These are phyloP conservation scores for Leptinotarsa haldemani DNA, from an alignment of 2,888 invertebrate genomes.

Conservation along the genomic window DNA sequence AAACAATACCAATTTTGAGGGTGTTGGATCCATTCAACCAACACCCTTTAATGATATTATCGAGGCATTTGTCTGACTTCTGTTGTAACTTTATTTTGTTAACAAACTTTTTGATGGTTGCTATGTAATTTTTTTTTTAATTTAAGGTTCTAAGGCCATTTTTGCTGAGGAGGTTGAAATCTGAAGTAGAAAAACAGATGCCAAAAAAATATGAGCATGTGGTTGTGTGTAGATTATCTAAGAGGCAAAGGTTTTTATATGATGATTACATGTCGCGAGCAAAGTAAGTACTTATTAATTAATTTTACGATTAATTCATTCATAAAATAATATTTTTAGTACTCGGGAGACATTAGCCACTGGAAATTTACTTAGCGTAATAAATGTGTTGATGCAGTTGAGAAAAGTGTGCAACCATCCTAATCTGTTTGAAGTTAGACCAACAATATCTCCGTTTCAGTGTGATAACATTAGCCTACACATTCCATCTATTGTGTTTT, in stretches of 20 bases:
- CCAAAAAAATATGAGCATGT: slow-evolving; percentile 97
- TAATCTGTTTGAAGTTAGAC: slow-evolving; percentile 96
- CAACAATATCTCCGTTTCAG: slow-evolving; percentile 93
- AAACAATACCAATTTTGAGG: slow-evolving; percentile 48
- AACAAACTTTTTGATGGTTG: not conserved
- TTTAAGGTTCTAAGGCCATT: slow-evolving; percentile 90
- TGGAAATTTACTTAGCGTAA: slow-evolving; percentile 94
- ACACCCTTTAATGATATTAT: slow-evolving; percentile 49
- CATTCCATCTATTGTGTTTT: slow-evolving; percentile 79
- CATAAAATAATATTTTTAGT: slow-evolving; percentile 67
- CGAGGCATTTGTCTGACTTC: slow-evolving; percentile 63
- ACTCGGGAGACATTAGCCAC: slow-evolving; percentile 93
- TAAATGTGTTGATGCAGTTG: slow-evolving; percentile 96
- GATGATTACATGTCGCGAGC: slow-evolving; percentile 99
- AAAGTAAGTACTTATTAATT: slow-evolving; percentile 72
- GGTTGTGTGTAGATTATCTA: slow-evolving; percentile 92
- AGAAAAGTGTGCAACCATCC: slow-evolving; percentile 99
- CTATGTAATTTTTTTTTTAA: slow-evolving; percentile 19
- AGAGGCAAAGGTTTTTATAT: slow-evolving; percentile 95
- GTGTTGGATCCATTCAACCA: slow-evolving; percentile 58
- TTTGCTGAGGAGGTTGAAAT: slow-evolving; percentile 89
- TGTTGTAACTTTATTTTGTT: not conserved
- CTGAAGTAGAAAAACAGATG: slow-evolving; percentile 97
- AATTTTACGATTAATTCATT: slow-evolving; percentile 10
- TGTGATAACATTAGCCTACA: slow-evolving; percentile 80